Base-by-base conservation (phyloP, 2,113 vertebrate genomes). In the Campylomormyrus numenius region DNA sequence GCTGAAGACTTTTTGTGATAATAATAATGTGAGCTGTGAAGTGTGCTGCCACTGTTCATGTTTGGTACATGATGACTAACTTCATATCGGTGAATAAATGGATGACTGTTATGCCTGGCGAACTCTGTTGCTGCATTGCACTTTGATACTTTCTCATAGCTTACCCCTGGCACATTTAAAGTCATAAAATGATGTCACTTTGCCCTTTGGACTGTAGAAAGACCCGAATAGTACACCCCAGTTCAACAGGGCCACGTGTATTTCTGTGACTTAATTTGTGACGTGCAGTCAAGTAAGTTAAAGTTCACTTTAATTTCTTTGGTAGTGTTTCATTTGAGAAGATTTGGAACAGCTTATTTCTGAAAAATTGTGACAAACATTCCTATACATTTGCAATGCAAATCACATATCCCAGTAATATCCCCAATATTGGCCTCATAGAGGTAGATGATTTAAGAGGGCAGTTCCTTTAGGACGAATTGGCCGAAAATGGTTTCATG, bases 151-250 rank as follows among this genome's bases (percentile, higher is more conserved):
- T 46, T 80, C 24, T 24, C 15, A 88, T 31, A 74, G 45, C 42
- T 88, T 1, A 88, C n/a, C 49, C 48, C 66, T 56, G 70, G 46
- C 9, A 53, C 31, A 89, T 48, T 52, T 80, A 58, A 10, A 11
- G 45, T 49, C 42, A 83, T 52, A 39, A 89, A 74, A 88, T 42
- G 42, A 53, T 24, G 89, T 90, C 77, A 91, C 70, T 35, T 1
- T 45, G 27, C 11, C 21, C 21, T 27, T 52, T 90, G 89, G 48
- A 58, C 88, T 88, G 90, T 93, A 90, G 92, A 92, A 90, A 62
- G 53, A 87, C 27, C 27, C 0, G 10, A 87, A 58, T 92, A 52
- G 92, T 92, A 83, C 90, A 92, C 5, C 24, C 56, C 88, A 90
- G 89, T 90, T 58, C 92, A 88, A 86, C 70, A 52, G 17, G 84